These are phyloP conservation scores for Argynnis bischoffii DNA, from an alignment of 2,888 invertebrate genomes.

Conservation along the genomic window DNA sequence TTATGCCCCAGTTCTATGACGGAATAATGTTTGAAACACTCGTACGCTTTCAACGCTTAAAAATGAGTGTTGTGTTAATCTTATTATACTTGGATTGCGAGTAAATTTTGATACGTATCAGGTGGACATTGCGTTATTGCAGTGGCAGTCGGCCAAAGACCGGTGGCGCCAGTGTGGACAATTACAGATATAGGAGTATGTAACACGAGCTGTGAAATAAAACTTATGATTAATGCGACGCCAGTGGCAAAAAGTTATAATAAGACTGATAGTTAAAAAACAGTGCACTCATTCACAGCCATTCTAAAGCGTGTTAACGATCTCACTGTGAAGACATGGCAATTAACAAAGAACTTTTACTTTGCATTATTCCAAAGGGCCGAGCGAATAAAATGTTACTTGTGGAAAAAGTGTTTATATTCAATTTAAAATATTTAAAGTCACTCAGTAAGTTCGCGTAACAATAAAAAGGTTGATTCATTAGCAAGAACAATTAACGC, in stretches of 20 bases:
- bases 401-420: neutral
- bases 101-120: slow-evolving; percentile 64
- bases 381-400: slow-evolving; percentile 1
- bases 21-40: slow-evolving; percentile 24
- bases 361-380: slow-evolving; percentile 1
- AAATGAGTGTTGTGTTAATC: slow-evolving; percentile 25
- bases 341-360: slow-evolving; percentile 25
- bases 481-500: slow-evolving; percentile 44
- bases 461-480: slow-evolving; percentile 40
- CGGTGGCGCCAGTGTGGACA: slow-evolving; percentile 69
- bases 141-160: slow-evolving; percentile 73
- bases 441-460: slow-evolving; percentile 11
- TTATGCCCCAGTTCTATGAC: slow-evolving; percentile 25
- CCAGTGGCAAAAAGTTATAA: slow-evolving; percentile 51
- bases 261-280: slow-evolving; percentile 49
- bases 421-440: slow-evolving; percentile 17
- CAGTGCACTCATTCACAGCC: slow-evolving; percentile 41
- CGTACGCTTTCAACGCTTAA: slow-evolving; percentile 19
- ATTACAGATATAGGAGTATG: slow-evolving; percentile 66
- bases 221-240: slow-evolving; percentile 65
- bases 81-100: slow-evolving; percentile 41
- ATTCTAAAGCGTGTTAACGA: slow-evolving; percentile 39
- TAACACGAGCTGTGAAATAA: slow-evolving; percentile 67
- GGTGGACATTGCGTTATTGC: slow-evolving; percentile 54
- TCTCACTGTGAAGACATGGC: slow-evolving; percentile 21